Conservation (phyloP, 1,140 invertebrate genomes). For the Philaenus spumarius region DNA sequence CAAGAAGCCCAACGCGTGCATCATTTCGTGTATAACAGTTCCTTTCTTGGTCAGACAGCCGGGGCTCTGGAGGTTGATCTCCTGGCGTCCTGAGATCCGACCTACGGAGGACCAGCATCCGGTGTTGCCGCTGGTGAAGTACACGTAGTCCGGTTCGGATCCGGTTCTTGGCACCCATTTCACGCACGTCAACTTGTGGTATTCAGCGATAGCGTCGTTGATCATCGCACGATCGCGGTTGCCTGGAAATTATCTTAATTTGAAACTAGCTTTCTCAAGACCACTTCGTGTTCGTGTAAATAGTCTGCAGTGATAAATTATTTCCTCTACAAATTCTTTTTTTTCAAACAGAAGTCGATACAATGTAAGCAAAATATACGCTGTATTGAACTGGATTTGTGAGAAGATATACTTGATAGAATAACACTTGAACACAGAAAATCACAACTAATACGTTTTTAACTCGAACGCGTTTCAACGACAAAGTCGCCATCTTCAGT, state of each 20-base stretch:
- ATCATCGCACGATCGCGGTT: constrained; percentile 46
- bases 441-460: too few species aligned
- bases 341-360: too few species aligned
- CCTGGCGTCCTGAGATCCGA: constrained; percentile 46
- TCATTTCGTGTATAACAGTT: constrained; percentile 73
- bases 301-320: too few species aligned
- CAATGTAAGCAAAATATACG: too few species aligned
- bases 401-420: too few species aligned
- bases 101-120: constrained; percentile 65
- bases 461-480: too few species aligned
- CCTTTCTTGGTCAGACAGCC: constrained; percentile 65
- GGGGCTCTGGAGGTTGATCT: constrained; percentile 60
- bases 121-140: constrained; percentile 54
- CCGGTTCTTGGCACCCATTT: constrained; percentile 53
- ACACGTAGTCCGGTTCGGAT: constrained; percentile 56
- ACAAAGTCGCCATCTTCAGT: too few species aligned
- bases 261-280: too few species aligned
- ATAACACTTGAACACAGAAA: too few species aligned
- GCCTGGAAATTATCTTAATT: constrained; percentile 32
- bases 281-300: too few species aligned
- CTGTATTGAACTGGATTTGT: too few species aligned
- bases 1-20: constrained; percentile 78
- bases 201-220: constrained; percentile 55
- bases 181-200: constrained; percentile 66
- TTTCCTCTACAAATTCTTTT: too few species aligned